These are phyloP conservation scores for Phytoseiulus persimilis DNA, from an alignment of 2,888 invertebrate species.

Conservation along the genomic window DNA sequence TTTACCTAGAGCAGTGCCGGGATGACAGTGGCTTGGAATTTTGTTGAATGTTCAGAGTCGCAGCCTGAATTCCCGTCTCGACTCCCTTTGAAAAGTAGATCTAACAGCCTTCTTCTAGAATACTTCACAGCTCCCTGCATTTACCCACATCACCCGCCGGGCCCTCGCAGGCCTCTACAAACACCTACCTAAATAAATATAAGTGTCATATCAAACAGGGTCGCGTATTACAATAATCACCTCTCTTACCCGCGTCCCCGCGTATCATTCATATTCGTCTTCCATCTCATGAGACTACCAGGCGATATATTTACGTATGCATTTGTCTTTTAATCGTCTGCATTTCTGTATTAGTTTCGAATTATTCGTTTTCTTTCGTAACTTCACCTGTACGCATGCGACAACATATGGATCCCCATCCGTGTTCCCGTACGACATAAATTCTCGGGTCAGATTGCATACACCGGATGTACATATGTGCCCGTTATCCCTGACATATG, in stretches of 20 bases:
- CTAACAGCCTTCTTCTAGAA: not conserved
- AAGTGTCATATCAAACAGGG: not conserved
- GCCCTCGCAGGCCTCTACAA: not conserved
- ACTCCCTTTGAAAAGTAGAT: not conserved
- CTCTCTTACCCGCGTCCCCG: not conserved
- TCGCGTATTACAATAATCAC: not conserved
- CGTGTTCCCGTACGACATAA: not conserved
- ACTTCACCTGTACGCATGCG: no score
- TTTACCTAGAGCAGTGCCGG: not conserved
- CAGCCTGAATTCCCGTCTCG: not conserved
- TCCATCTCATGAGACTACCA: not conserved
- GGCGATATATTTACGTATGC: not conserved
- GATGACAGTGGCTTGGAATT: not conserved
- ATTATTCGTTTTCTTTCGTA: no score
- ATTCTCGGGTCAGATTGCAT: not conserved
- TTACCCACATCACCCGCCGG: not conserved
- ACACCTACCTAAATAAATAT: slow-evolving; percentile 5
- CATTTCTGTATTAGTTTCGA: not conserved
- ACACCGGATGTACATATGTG: not conserved
- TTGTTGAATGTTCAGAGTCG: not conserved
- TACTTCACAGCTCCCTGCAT: not conserved
- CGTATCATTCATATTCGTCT: not conserved
- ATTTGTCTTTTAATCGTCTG: not conserved
- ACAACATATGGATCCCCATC: not conserved
- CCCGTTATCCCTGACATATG: not conserved